Evolutionary conservation across 2,797 vertebrate genomes (phyloP), one percentile per base, ranked within the genome.

Genomic region (Microcaecilia unicolor): DNA sequence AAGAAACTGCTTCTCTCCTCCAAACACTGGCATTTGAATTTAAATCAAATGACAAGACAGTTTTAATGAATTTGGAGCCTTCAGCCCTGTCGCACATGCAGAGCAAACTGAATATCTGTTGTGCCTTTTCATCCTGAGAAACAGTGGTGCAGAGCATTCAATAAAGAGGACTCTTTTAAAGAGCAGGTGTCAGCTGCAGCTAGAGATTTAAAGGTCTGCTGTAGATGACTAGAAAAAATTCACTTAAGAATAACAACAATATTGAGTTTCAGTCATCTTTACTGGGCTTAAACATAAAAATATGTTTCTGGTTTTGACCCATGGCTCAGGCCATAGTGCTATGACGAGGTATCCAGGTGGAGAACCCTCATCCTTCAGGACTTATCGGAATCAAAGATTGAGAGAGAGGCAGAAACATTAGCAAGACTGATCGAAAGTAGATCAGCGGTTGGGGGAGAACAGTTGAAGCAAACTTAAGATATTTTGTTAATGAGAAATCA

Each of bases 151-250:
- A 31, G n/a, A 31, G 20, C 29, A 31, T 44, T 46, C 31, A 16
- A 42, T 44, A 49, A 26, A 19, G 0, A 0, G 8, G n/a, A 25
- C 15, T 31, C 37, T 38, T 45, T 54, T 34, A 39, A 45, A 47
- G 18, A 61, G 23, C 39, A 61, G 33, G 13, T 41, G 24, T 20
- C 54, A 40, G 10, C 48, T 61, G 46, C 53, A 43, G 22, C 57
- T 45, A 31, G 22, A 26, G 14, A 48, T 54, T 42, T 48, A 44
- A 32, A 41, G 32, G 59, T 60, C 42, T 2, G 34, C 53, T 64
- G 59, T 31, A 41, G 37, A 38, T 41, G n/a, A 37, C 41, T 43
- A n/a, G 41, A 40, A 51, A 8, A 30, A 16, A 13, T 45, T 33
- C 47, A 6, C 9, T 16, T 10, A 48, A 41, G 37, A 51, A 40